A percentile compares a stretch with the other conserved stretches of the same genome.
Conservation (phyloP, 1,140 invertebrate species). For the Drosophila varians region DNA sequence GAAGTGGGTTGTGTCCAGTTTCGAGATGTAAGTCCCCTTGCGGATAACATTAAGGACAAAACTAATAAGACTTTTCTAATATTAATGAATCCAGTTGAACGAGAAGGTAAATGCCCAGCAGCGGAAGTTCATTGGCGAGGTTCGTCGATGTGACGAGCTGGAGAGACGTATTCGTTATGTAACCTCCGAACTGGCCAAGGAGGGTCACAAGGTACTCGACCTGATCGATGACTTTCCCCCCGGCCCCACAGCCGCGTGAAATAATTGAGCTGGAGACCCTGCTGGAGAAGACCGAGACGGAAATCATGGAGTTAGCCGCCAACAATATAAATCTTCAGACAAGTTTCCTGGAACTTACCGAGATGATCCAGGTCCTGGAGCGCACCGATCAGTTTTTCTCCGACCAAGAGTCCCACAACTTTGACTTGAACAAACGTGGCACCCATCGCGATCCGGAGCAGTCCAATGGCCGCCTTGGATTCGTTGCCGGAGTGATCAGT, state of each 20-base stretch:
- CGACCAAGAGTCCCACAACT: slow-evolving; percentile 69
- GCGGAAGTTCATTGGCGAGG: slow-evolving; percentile 93
- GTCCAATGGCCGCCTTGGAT: slow-evolving; percentile 87
- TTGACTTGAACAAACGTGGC: slow-evolving; percentile 85
- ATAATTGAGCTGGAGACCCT: slow-evolving; percentile 93
- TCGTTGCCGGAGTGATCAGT: slow-evolving; percentile 93
- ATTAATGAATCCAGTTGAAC: slow-evolving; percentile 86
- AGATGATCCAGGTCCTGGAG: slow-evolving; percentile 95
- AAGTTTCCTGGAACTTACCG: slow-evolving; percentile 96
- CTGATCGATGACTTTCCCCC: slow-evolving; percentile 90
- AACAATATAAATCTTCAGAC: slow-evolving; percentile 97
- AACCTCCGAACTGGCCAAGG: slow-evolving; percentile 94
- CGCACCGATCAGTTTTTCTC: slow-evolving; percentile 90
- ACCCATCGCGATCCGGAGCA: slow-evolving; percentile 90
- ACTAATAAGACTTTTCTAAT: background rate
- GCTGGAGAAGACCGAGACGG: slow-evolving; percentile 96
- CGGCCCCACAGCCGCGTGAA: slow-evolving; percentile 97
- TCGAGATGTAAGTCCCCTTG: slow-evolving; percentile 89
- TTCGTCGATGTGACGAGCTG: slow-evolving; percentile 93
- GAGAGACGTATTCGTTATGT: slow-evolving; percentile 93
- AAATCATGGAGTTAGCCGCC: slow-evolving; percentile 95
- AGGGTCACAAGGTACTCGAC: slow-evolving; percentile 89
- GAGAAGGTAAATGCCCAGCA: slow-evolving; percentile 91
- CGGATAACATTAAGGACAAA: background rate
- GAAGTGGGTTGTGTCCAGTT: slow-evolving; percentile 95